Evolutionary conservation across 1,140 invertebrate genomes (phyloP), one percentile per base, ranked within the genome.

Genomic region (Gyrodactylus salaris): DNA sequence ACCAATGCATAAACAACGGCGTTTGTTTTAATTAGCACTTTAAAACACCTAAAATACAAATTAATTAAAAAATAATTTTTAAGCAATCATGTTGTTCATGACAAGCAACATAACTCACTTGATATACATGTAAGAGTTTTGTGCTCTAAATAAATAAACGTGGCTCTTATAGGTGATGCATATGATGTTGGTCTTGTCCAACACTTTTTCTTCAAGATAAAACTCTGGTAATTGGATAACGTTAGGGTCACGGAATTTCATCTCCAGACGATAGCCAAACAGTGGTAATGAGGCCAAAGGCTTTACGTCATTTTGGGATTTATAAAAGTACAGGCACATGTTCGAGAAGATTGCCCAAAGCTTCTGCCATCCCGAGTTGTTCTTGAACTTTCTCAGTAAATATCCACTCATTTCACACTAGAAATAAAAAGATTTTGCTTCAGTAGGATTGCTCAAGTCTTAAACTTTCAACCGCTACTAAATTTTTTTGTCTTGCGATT

Each of bases 321-420:
- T 94, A 81, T 92, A 95, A 81, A 95, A 94, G 80, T 90, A 93
- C 20, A 95, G 82, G 77, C 89, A 91, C 80, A 90, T 91, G 75
- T 89, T 88, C 0, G 89, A 89, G 78, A 93, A 91, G 20, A 92
- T 89, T 22, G 93, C 89, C 89, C 90, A 94, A 1, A 94, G 83
- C 78, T 91, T 91, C 83, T 95, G 91, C 91, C 91, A 95, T 73
- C 90, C 90, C 76, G 88, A 88, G 75, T 87, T 89, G 79, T 91
- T 92, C 81, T 92, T 92, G 80, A 93, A 94, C 82, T 93, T 93
- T 76, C 91, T 84, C 27, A 93, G 80, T 72, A 94, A 81, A 83
- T 91, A 93, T 21, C 91, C 91, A 76, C 88, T 91, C 22, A 92
- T 80, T 78, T 89, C 26, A 68, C 72, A 74, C 75, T 75, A 69